These are phyloP conservation scores for Nannobrachium achirus DNA, from an alignment of 2,113 vertebrate species.

Conservation along the genomic window DNA sequence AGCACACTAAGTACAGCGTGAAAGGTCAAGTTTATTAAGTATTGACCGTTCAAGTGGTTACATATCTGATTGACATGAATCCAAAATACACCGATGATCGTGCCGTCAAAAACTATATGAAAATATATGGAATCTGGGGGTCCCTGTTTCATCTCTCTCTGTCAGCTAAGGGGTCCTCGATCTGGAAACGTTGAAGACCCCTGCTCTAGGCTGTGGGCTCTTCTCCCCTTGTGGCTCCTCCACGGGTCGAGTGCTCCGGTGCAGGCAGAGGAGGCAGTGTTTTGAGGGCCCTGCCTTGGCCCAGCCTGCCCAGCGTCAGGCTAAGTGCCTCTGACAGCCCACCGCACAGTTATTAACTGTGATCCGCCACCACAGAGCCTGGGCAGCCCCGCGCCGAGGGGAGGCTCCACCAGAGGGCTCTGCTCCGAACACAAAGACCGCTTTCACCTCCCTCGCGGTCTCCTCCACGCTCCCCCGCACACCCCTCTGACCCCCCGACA, in stretches of 20 bases:
- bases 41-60: no score
- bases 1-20: no score
- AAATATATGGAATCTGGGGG: no score
- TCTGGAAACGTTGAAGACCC: no score
- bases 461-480: constrained; percentile 26
- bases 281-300: constrained; percentile 39
- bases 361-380: constrained; percentile 77
- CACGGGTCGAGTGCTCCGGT: constrained; percentile 35
- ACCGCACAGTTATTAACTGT: constrained; percentile 84
- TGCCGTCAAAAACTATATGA: no score
- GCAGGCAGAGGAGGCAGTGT: constrained; percentile 65
- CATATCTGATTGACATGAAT: no score
- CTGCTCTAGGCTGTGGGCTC: not conserved
- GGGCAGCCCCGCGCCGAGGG: constrained; percentile 59
- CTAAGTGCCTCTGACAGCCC: constrained; percentile 84
- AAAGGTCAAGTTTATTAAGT: no score
- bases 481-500: constrained; percentile 18
- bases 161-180: no score
- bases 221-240: constrained; percentile 17
- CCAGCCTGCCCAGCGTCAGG: constrained; percentile 80
- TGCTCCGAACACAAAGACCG: constrained; percentile 78
- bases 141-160: constrained; percentile 17
- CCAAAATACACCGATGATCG: no score
- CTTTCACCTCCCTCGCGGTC: constrained; percentile 70
- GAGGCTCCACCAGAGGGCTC: constrained; percentile 69